Evolutionary conservation across 2,113 vertebrate species (phyloP).

Genomic region (human): GRCh38 chr12:114692501-114693000

Average conservation of each 20-base stretch:
- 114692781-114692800: background rate
- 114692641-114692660: background rate
- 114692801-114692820: background rate
- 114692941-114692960: background rate
- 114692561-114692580: background rate
- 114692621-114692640: background rate
- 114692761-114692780: background rate
- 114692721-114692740: background rate
- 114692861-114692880: background rate
- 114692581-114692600: background rate
- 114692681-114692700: background rate
- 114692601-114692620: background rate
- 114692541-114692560: too few species aligned
- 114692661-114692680: background rate
- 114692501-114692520: background rate
- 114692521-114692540: background rate
- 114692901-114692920: background rate
- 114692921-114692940: background rate
- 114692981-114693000: conserved; percentile 64
- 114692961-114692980: conserved; percentile 58
- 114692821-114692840: background rate
- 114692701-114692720: background rate
- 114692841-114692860: background rate
- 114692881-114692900: rapidly evolving
- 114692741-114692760: background rate